phyloP scores from a whole-genome alignment of 2,113 vertebrate species.

The Neomonachus schauinslandi region DNA sequence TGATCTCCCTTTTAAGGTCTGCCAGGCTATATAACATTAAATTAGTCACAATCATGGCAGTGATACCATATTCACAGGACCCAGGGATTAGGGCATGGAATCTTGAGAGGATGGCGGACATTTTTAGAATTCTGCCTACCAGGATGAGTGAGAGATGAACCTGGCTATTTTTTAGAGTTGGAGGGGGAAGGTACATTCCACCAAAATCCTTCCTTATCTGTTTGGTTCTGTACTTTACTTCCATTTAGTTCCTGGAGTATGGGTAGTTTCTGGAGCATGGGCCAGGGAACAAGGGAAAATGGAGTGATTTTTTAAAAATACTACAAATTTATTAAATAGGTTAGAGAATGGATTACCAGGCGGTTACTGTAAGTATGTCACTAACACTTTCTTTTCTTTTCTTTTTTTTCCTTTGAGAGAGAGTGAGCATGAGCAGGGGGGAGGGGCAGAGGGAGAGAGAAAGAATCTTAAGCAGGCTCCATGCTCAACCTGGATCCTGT shows the following conservation, averaged over 20 bases:
- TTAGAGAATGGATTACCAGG: background rate
- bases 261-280: background rate
- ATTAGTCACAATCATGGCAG: background rate
- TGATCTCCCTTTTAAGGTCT: background rate
- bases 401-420: background rate
- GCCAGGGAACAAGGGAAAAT: constrained; percentile 16
- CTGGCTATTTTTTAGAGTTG: background rate
- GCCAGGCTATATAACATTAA: background rate
- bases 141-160: background rate
- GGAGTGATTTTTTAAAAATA: background rate
- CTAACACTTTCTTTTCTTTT: background rate
- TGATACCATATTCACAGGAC: background rate
- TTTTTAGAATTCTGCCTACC: background rate
- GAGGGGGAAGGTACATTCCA: background rate
- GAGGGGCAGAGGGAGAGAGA: background rate
- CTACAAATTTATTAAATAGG: background rate
- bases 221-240: constrained; percentile 17
- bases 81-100: background rate
- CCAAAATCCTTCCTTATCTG: background rate
- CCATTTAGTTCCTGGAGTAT: constrained; percentile 1
- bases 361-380: background rate
- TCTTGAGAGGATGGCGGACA: background rate
- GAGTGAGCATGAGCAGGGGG: background rate
- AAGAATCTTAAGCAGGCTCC: background rate
- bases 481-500: background rate